Base-by-base conservation (phyloP, 2,888 invertebrate species). In the Chloroclystis v-ata region DNA sequence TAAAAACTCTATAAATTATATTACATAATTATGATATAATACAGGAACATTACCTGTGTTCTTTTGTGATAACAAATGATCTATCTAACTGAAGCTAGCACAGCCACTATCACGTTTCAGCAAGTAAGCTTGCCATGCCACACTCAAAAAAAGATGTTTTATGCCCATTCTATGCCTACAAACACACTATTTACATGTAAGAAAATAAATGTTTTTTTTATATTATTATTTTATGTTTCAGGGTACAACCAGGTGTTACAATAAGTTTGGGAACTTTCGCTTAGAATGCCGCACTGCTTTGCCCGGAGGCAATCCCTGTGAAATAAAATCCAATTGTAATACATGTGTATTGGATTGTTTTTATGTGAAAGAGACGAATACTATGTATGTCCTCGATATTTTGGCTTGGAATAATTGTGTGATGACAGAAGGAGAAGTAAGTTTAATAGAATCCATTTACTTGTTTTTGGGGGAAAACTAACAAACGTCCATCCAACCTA, bases 261-360 rank as follows among this genome's bases (percentile, higher is more conserved):
- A 90, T 37, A 93, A 92, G 71, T 81, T 79, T 59, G 95, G 95
- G 0, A 79, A 82, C 25, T 82, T 84, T 28, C 70, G 89, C 39
- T 89, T 85, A 57, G 75, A 83, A 42, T 91, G 92, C 56, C 82
- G 78, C 10, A 94, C 95, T 0, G 75, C 82, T 2, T 82, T 97
- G 44, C 96, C 96, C 0, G 95, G 95, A 12, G 95, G 95, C 4
- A 89, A 86, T 56, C 60, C 64, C 0, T 26, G 41, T 25, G 58
- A 68, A 6, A 30, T 57, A 1, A 67, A 69, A 20, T 62, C 65
- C 33, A 79, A 72, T 44, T 89, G 82, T 38, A 89, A 89, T 57
- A 93, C 93, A 35, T 90, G 97, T 30, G 90, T 97, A 29, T 72
- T 99, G 9, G 98, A 99, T 75, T 95, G 97, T 67, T 90, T 99